These are phyloP conservation scores for Tethya wilhelma DNA, from an alignment of 37 sponge, comb jelly and placozoan genomes.

Conservation along the genomic window DNA sequence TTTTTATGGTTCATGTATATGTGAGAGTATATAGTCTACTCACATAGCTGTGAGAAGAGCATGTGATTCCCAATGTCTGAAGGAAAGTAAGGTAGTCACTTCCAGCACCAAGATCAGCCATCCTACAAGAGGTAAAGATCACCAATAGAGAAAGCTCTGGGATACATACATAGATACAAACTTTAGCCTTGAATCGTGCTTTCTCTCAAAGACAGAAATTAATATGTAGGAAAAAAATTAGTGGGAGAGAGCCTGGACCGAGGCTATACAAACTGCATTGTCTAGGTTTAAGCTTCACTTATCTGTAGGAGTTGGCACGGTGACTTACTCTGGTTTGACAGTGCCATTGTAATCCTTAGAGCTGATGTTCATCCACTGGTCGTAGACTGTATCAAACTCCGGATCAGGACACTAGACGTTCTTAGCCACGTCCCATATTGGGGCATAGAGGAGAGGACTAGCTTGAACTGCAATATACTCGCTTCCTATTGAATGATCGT, in stretches of 20 bases:
- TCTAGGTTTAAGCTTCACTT: too few relatives aligned
- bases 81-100: slow-evolving; percentile 75
- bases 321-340: slow-evolving; percentile 24
- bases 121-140: too few relatives aligned
- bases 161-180: too few relatives aligned
- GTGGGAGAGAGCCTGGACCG: too few relatives aligned
- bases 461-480: not conserved
- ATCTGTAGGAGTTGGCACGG: too few relatives aligned
- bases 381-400: slow-evolving; percentile 58
- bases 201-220: too few relatives aligned
- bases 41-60: slow-evolving; percentile 41
- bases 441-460: slow-evolving; percentile 10
- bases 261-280: too few relatives aligned
- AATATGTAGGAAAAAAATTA: too few relatives aligned
- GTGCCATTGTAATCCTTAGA: slow-evolving; percentile 19
- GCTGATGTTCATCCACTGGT: slow-evolving; percentile 61
- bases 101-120: slow-evolving; percentile 66
- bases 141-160: too few relatives aligned
- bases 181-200: too few relatives aligned
- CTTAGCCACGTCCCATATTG: not conserved
- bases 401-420: slow-evolving; percentile 63
- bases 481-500: not conserved
- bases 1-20: too few relatives aligned
- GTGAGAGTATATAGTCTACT: too few relatives aligned
- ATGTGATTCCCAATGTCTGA: slow-evolving; percentile 74